Percentiles rank a stretch among this genome's conserved stretches.
These are phyloP conservation scores for Sphaeramia orbicularis DNA, from an alignment of 2,797 vertebrate species.

Conservation along the genomic window DNA sequence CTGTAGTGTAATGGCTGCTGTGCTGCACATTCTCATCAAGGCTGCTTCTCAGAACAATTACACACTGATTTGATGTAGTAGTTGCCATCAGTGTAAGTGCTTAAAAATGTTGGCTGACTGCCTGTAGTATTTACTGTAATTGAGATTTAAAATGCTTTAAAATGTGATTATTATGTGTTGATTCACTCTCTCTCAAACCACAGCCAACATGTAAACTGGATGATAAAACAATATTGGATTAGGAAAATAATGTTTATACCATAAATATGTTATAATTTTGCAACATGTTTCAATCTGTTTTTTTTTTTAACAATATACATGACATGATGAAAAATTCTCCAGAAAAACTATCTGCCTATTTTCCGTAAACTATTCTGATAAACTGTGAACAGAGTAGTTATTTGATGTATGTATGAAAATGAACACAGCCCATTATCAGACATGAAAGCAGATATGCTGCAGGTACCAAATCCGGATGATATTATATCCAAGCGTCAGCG, in stretches of 20 bases:
- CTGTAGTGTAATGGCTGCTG: constrained; percentile 19
- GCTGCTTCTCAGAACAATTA: constrained; percentile 22
- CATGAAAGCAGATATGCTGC: no score
- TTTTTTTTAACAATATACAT: no score
- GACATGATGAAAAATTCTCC: no score
- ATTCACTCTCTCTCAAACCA: constrained; percentile 22
- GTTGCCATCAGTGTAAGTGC: constrained; percentile 7
- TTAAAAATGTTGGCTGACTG: constrained; percentile 5
- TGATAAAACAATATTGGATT: constrained; percentile 30
- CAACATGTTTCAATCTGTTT: no score
- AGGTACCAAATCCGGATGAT: no score
- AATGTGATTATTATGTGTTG: constrained; percentile 47
- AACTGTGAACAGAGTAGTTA: no score
- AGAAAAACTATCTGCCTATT: no score
- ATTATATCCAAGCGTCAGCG: no score
- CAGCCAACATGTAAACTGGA: constrained; percentile 21
- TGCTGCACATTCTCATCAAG: constrained; percentile 17
- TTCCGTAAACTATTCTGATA: no score
- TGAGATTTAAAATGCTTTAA: constrained; percentile 48
- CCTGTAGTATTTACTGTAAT: constrained; percentile 41
- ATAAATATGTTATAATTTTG: background rate
- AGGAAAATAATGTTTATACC: constrained; percentile 10
- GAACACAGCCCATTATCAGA: no score
- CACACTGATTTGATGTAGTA: constrained; percentile 40
- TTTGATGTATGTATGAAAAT: no score